Evolutionary conservation across 2,113 vertebrate species (phyloP).

Genomic region (Python bivittatus): DNA sequence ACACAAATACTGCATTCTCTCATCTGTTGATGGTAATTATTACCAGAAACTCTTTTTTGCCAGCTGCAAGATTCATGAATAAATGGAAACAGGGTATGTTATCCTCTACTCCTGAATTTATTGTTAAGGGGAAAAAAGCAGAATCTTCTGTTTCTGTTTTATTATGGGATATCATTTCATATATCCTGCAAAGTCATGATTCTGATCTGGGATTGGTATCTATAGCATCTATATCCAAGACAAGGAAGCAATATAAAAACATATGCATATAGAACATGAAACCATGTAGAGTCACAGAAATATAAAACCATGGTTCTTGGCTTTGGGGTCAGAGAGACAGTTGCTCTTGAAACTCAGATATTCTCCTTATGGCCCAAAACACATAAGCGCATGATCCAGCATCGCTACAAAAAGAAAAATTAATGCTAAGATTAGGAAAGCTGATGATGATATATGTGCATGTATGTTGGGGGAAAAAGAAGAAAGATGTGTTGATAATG

Average conservation of each 20-base stretch:
- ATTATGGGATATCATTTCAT: conserved; percentile 69
- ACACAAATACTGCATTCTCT: conserved; percentile 56
- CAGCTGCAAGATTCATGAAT: conserved; percentile 79
- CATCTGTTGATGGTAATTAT: conserved; percentile 79
- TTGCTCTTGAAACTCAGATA: background rate
- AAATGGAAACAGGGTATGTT: conserved; percentile 72
- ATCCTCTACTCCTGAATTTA: conserved; percentile 72
- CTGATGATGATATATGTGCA: background rate
- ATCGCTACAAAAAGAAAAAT: background rate
- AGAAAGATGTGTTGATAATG: too few relatives aligned
- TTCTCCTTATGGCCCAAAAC: background rate
- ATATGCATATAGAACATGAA: background rate
- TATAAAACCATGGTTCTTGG: background rate
- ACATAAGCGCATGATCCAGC: background rate
- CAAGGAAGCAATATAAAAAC: background rate
- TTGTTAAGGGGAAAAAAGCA: background rate
- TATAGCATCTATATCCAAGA: background rate
- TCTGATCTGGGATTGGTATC: conserved; percentile 17
- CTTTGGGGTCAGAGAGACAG: background rate
- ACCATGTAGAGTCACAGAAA: background rate
- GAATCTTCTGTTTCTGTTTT: conserved; percentile 68
- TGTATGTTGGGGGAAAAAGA: too few relatives aligned
- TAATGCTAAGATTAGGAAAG: background rate
- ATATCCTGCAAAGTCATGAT: conserved; percentile 66
- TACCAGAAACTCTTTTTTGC: conserved; percentile 73